These are phyloP conservation scores for Sminthopsis crassicaudata DNA, from an alignment of 2,113 vertebrate genomes.

Conservation along the genomic window DNA sequence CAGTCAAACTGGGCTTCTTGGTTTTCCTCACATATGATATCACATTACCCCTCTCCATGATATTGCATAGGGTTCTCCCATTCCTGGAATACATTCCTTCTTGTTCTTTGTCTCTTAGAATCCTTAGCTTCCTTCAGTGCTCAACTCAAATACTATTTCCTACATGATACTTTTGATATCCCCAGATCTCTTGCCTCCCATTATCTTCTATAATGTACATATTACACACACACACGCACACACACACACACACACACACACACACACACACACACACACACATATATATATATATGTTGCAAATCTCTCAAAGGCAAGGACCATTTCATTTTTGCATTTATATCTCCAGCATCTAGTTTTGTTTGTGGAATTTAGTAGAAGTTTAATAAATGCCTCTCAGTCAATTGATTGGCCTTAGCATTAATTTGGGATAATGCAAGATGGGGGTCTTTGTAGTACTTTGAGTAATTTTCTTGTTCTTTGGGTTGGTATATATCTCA, in stretches of 20 bases:
- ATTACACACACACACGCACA: neutral
- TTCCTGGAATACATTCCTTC: neutral
- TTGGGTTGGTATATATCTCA: conserved; percentile 9
- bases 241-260: accelerated
- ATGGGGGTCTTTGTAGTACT: conserved; percentile 21
- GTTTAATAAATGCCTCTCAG: neutral
- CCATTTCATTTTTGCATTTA: neutral
- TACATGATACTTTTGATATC: neutral
- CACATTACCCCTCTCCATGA: neutral
- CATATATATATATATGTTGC: neutral
- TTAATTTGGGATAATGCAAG: conserved; percentile 13
- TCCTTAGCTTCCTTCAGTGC: neutral
- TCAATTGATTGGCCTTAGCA: neutral
- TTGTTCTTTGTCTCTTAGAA: neutral
- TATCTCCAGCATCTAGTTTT: neutral
- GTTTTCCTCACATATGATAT: neutral
- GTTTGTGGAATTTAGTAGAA: neutral
- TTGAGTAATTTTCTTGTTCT: neutral
- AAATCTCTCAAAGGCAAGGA: neutral
- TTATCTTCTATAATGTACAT: neutral
- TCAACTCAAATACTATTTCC: neutral
- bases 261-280: accelerated
- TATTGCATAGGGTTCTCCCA: neutral
- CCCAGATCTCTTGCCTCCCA: neutral
- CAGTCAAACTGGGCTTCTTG: neutral